phyloP scores from a whole-genome alignment of 2,113 vertebrate species.

The Capreolus pygargus region DNA sequence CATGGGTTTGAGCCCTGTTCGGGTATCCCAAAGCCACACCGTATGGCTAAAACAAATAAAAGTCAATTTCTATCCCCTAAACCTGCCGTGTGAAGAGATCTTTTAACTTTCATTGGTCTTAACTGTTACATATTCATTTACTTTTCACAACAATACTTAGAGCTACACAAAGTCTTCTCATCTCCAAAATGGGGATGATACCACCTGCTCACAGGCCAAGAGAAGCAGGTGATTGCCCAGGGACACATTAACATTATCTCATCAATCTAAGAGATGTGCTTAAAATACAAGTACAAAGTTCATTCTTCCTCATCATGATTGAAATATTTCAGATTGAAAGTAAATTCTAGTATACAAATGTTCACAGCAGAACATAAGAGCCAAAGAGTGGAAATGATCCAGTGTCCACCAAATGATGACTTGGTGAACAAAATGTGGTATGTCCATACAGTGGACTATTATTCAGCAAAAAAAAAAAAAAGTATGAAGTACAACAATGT shows the following conservation, averaged over 20 bases:
- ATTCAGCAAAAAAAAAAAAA: background rate
- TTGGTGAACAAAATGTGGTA: background rate
- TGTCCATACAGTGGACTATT: background rate
- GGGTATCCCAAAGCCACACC: background rate
- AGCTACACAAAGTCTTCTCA: background rate
- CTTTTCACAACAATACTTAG: background rate
- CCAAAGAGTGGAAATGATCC: background rate
- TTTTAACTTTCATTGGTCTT: background rate
- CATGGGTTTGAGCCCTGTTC: background rate
- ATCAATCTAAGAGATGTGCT: background rate
- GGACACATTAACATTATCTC: background rate
- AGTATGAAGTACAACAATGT: background rate
- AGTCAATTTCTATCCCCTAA: background rate
- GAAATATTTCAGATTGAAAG: conserved; percentile 1
- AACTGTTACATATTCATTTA: background rate
- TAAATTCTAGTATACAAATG: background rate
- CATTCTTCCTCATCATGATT: background rate
- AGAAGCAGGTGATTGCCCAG: background rate
- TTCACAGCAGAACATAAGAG: background rate
- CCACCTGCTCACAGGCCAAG: background rate
- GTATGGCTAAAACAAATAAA: background rate
- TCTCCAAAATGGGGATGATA: background rate
- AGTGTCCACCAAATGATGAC: background rate
- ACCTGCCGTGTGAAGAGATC: background rate
- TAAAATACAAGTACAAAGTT: background rate